Percentiles rank a stretch among this genome's conserved stretches.
Conservation (phyloP, 2,888 invertebrate species). For the Thecocarcelia acutangulata region DNA sequence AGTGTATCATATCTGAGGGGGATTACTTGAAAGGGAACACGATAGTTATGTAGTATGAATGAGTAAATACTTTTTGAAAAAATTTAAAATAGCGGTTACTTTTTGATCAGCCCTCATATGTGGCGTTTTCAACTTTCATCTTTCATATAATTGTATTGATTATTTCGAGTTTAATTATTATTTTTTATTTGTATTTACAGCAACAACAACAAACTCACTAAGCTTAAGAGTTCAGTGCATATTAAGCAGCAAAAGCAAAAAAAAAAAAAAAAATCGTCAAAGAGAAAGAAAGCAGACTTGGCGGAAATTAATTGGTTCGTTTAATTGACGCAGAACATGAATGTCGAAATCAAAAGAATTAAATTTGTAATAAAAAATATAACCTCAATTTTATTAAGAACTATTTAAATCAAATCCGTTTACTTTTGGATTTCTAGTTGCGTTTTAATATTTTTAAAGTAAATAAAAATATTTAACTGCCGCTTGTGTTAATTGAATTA, state of each 20-base stretch:
- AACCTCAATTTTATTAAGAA: constrained; percentile 9
- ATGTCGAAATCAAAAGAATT: constrained; percentile 47
- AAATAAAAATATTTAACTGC: constrained; percentile 6
- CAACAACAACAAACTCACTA: constrained; percentile 48
- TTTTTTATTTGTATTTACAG: constrained; percentile 49
- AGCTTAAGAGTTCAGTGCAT: constrained; percentile 35
- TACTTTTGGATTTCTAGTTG: constrained; percentile 27
- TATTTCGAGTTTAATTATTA: constrained; percentile 53
- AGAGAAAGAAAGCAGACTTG: constrained; percentile 16
- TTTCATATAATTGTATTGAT: constrained; percentile 30
- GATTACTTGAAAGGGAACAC: no score
- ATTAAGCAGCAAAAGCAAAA: neutral
- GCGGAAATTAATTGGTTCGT: constrained; percentile 54
- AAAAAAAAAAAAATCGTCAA: constrained; percentile 4
- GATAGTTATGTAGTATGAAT: no score
- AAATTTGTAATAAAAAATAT: neutral
- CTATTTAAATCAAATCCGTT: neutral
- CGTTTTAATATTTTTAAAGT: constrained; percentile 3
- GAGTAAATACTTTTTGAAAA: no score
- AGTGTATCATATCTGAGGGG: no score
- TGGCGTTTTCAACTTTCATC: neutral
- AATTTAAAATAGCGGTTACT: no score
- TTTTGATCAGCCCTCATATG: no score
- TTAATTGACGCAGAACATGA: constrained; percentile 34
- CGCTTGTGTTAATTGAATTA: constrained; percentile 59